phyloP scores from a whole-genome alignment of 2,797 vertebrate species.

The Crenuchus spilurus region DNA sequence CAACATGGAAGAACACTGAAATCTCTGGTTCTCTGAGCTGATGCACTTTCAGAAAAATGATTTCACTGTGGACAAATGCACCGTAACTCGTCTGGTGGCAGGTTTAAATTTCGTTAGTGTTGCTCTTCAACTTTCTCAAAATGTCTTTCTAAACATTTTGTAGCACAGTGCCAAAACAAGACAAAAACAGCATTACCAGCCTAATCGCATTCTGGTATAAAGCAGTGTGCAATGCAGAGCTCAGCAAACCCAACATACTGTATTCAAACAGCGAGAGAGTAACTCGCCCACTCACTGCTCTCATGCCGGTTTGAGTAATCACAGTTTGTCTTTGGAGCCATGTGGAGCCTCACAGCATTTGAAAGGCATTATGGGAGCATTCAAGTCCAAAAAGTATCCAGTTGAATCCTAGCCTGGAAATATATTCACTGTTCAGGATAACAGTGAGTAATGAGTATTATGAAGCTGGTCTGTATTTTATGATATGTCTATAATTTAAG shows the following conservation, averaged over 20 bases:
- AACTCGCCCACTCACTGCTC: background rate
- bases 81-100: no score
- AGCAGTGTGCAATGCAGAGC: background rate
- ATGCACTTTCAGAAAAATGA: no score
- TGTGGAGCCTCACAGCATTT: background rate
- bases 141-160: no score
- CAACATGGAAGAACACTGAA: no score
- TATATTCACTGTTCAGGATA: background rate
- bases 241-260: background rate
- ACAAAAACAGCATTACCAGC: background rate
- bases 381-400: background rate
- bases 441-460: no score
- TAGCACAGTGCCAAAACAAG: no score
- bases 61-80: no score
- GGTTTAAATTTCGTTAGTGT: no score
- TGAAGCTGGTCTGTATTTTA: no score
- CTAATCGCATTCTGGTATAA: background rate
- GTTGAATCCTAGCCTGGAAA: background rate
- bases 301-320: conserved; percentile 10
- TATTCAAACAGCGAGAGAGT: background rate
- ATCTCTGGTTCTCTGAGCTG: no score
- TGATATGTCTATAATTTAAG: no score
- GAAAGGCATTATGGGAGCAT: background rate
- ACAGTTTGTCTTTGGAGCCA: background rate
- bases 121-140: no score